Evolutionary conservation across 1,140 invertebrate genomes (phyloP), one percentile per base, ranked within the genome.

Genomic region (Heliothis virescens): DNA sequence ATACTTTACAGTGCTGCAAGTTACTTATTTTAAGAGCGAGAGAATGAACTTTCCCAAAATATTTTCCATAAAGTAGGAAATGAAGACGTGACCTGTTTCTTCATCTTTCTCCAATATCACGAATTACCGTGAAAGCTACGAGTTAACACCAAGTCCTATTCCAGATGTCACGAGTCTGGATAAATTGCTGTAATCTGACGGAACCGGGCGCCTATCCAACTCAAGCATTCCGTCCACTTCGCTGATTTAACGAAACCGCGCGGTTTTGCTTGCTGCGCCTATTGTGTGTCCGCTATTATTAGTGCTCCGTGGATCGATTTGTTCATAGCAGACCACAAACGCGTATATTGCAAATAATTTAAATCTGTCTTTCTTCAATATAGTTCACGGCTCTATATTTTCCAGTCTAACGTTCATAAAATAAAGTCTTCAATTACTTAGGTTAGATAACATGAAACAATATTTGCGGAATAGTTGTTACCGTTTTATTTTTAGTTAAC

Each of bases 171-270:
- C 81, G 74, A 65, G 80, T 53, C 75, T 81, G 84, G 83, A 88
- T 87, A 91, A 87, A 91, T 90, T 85, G 86, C 79, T 80, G 82
- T 85, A 90, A 90, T 90, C 88, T 85, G 82, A 79, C 82, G 80
- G n/a, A 79, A 69, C 87, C 84, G 86, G 89, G 88, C 86, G 72
- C 84, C 65, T 85, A 87, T 89, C 87, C 90, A 89, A 90, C 81
- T 89, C 82, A 75, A 82, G 89, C 83, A 89, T 90, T 87, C 79
- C 84, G 86, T 90, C 86, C 87, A 86, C 85, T 87, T 77, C 84
- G 88, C 82, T 87, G 90, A 88, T 87, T 90, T 88, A 86, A 88
- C 89, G 83, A 89, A 89, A 90, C 84, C 80, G 81, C 79, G n/a
- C 82, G 71, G 86, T 86, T 85, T 83, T 83, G 79, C 83, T 85